phyloP scores from a whole-genome alignment of 2,797 vertebrate species.

The Acanthurus lineatus region DNA sequence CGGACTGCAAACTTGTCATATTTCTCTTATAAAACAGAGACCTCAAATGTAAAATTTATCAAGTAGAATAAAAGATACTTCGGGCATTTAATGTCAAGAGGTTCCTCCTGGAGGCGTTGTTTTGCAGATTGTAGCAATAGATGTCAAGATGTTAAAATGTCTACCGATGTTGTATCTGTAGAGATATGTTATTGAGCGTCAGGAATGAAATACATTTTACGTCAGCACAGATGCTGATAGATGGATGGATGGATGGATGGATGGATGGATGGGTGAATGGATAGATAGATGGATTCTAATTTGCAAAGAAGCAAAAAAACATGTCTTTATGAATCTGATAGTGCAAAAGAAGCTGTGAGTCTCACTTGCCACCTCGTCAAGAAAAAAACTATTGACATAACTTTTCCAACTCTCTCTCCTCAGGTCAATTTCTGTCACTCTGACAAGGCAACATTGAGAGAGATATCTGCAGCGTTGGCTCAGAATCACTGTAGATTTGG shows the following conservation, averaged over 20 bases:
- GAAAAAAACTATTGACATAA: conserved; percentile 35
- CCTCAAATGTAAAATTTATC: not conserved
- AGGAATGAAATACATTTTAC: not conserved
- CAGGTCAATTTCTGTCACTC: conserved; percentile 40
- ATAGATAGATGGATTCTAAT: not conserved
- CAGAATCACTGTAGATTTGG: conserved; percentile 18
- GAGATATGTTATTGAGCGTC: no score
- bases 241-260: no score
- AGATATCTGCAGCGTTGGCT: conserved; percentile 34
- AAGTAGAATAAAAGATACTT: not conserved
- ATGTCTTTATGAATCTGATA: conserved; percentile 20
- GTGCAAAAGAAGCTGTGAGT: conserved; percentile 22
- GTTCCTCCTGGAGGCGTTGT: conserved; percentile 38
- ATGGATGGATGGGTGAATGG: no score
- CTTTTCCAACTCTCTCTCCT: conserved; percentile 30
- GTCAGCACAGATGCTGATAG: not conserved
- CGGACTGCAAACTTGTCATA: not conserved
- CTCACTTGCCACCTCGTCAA: conserved; percentile 50
- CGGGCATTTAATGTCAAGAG: not conserved
- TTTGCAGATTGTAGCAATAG: not conserved
- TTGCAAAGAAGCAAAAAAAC: not conserved
- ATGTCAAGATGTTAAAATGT: not conserved
- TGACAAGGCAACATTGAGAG: conserved; percentile 25
- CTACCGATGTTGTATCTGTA: not conserved
- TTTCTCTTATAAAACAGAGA: not conserved